Evolutionary conservation across 2,888 invertebrate genomes (phyloP).

Genomic region (Cremastobaeus sp.): DNA sequence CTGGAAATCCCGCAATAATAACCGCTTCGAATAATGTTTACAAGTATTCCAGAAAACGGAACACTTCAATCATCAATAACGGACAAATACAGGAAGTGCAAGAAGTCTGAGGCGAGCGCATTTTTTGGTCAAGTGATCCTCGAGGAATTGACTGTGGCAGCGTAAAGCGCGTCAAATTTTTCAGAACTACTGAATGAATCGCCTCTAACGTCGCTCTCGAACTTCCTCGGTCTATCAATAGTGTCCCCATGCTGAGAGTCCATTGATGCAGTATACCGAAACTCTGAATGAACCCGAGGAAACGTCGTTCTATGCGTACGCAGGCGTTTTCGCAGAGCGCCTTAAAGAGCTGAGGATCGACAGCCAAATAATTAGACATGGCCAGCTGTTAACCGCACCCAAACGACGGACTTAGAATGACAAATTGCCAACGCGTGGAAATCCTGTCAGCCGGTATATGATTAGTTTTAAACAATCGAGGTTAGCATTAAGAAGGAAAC

Average conservation of each 20-base stretch:
- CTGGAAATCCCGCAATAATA: neutral
- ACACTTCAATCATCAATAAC: slow-evolving; percentile 4
- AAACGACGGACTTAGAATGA: slow-evolving; percentile 30
- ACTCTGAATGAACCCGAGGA: slow-evolving; percentile 67
- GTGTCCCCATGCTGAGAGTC: slow-evolving; percentile 61
- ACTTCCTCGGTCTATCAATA: slow-evolving; percentile 61
- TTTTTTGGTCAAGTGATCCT: slow-evolving; percentile 70
- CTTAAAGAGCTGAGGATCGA: slow-evolving; percentile 34
- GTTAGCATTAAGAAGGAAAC: slow-evolving; percentile 1
- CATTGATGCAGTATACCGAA: slow-evolving; percentile 68
- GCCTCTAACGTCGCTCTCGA: slow-evolving; percentile 71
- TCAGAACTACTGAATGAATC: slow-evolving; percentile 73
- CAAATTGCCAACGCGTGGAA: slow-evolving; percentile 37
- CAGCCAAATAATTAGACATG: slow-evolving; percentile 65
- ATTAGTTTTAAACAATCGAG: slow-evolving; percentile 26
- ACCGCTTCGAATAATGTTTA: slow-evolving; percentile 25
- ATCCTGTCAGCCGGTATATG: slow-evolving; percentile 1
- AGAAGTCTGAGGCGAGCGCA: slow-evolving; percentile 1
- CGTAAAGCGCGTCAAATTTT: slow-evolving; percentile 70
- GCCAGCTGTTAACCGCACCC: slow-evolving; percentile 63
- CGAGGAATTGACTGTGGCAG: slow-evolving; percentile 65
- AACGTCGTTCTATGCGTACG: slow-evolving; percentile 53
- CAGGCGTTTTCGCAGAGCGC: slow-evolving; percentile 40
- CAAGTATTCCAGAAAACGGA: slow-evolving; percentile 13
- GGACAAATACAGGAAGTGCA: slow-evolving; percentile 19